Evolutionary conservation across 2,113 vertebrate species (phyloP), one percentile per base, ranked within the genome.

Genomic region (Indicator maculatus): DNA sequence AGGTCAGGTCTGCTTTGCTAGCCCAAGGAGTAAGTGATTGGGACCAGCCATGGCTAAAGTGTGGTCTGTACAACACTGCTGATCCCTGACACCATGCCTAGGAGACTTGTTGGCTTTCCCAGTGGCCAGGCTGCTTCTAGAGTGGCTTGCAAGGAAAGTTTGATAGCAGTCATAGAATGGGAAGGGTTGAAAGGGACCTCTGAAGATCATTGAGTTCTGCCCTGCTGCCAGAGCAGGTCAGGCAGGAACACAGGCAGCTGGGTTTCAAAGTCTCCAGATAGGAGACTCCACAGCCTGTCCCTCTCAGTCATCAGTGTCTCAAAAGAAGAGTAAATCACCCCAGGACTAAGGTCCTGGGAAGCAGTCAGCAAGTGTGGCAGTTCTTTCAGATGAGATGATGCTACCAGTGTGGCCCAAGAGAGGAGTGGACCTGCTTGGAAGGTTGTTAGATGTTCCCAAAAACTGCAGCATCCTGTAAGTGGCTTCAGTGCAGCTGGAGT

Each of bases 111-210:
- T 41, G 67, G 63, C 41, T 71, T 83, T 41, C 82, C 86, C 44
- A 38, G 41, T 15, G 41, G 72, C 39, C 15, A 1, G 18, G 64
- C 41, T 65, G 74, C 17, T 81, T 44, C 60, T 59, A 0, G 3
- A 86, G 78, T 7, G 59, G 85, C 70, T 87, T 50, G 69, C 69
- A 73, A 87, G 78, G 92, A 76, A 92, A 84, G 78, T 69, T 83
- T 38, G 52, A 15, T 39, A 33, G 47, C 47, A 50, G 47, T 50
- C 47, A 50, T 50, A 50, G 47, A 12, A 50, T 50, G 47, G 11
- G 5, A 50, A 20, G 23, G 47, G 47, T 23, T 50, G 47, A 12
- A 50, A 50, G 47, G 21, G 47, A 50, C 20, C 47, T 23, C 47
- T 50, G 47, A 23, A 50, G 47, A 9, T 23, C 47, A 20, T 9